These are phyloP conservation scores for Meriones psammophilus DNA, from an alignment of 2,797 vertebrate species.

Conservation along the genomic window DNA sequence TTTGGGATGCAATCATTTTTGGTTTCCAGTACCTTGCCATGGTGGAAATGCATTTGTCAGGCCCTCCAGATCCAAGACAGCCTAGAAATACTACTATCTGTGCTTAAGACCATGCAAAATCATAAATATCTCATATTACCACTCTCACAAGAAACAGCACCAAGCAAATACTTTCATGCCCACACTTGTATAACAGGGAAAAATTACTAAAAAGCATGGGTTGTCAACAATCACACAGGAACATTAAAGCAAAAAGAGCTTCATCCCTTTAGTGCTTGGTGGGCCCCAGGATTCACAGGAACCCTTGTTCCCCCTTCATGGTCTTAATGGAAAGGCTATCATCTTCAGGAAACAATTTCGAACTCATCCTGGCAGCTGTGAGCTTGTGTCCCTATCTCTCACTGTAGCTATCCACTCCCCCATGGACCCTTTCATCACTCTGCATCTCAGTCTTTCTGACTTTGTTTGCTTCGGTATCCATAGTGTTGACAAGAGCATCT, in stretches of 20 bases:
- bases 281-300: neutral
- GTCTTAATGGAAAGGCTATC: neutral
- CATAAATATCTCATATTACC: conserved; percentile 59
- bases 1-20: conserved; percentile 71
- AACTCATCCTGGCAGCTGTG: neutral
- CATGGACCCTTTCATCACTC: neutral
- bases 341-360: conserved; percentile 15
- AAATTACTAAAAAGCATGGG: conserved; percentile 38
- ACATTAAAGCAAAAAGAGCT: neutral
- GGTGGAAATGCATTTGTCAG: conserved; percentile 82
- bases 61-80: conserved; percentile 72
- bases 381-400: neutral
- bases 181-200: neutral
- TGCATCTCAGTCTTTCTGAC: conserved; percentile 1
- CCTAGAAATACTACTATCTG: conserved; percentile 80
- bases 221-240: conserved; percentile 22
- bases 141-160: conserved; percentile 69
- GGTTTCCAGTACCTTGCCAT: conserved; percentile 55
- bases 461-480: conserved; percentile 4
- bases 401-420: neutral
- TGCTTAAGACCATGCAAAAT: conserved; percentile 70
- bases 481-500: neutral
- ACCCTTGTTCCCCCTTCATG: neutral
- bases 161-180: conserved; percentile 59
- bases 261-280: neutral